phyloP scores from a whole-genome alignment of 2,888 invertebrate genomes.

The Ferrisia virgata region DNA sequence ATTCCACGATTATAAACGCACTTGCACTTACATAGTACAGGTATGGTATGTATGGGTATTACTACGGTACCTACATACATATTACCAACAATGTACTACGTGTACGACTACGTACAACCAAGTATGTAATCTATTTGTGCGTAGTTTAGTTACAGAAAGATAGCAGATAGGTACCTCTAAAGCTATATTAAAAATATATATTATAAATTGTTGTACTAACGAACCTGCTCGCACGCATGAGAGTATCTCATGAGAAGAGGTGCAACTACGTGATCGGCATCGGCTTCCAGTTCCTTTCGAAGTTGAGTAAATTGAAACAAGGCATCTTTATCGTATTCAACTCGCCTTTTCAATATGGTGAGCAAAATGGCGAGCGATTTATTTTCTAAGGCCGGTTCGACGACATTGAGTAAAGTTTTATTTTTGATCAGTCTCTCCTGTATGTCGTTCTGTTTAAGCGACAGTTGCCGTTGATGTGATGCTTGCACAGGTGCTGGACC shows the following conservation, averaged over 20 bases:
- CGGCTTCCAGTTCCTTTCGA: constrained; percentile 59
- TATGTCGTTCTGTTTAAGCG: constrained; percentile 78
- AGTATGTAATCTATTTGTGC: no score
- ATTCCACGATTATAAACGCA: not conserved
- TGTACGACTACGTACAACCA: no score
- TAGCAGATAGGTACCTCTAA: not conserved
- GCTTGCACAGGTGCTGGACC: constrained; percentile 76
- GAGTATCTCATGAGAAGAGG: constrained; percentile 57
- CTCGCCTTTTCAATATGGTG: constrained; percentile 67
- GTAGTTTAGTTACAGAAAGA: no score
- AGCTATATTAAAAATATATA: not conserved
- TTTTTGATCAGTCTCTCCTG: constrained; percentile 88
- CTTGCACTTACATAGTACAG: no score
- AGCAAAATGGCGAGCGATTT: constrained; percentile 76
- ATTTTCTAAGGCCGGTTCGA: constrained; percentile 72
- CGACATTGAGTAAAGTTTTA: constrained; percentile 72
- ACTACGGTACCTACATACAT: no score
- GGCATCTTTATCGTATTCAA: constrained; percentile 88
- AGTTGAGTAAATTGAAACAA: constrained; percentile 65
- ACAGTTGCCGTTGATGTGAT: constrained; percentile 83
- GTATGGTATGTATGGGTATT: no score
- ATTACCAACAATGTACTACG: no score
- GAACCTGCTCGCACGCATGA: constrained; percentile 56
- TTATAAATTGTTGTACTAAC: not conserved
- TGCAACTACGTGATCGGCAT: constrained; percentile 63